These are phyloP conservation scores for Vulpes vulpes DNA, from an alignment of 2,113 vertebrate species.

Conservation along the genomic window DNA sequence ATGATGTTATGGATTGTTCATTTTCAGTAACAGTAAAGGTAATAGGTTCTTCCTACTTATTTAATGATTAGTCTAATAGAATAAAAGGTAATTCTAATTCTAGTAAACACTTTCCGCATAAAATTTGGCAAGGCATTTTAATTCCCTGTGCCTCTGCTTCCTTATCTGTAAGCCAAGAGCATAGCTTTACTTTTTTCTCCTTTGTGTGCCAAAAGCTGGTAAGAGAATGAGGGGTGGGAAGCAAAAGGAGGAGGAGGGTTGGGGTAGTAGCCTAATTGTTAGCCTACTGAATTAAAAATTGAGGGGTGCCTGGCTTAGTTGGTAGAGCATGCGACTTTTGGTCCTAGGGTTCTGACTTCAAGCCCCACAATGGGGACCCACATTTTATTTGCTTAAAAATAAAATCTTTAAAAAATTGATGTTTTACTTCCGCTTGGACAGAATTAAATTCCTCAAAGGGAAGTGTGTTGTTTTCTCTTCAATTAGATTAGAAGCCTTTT, in stretches of 20 bases:
- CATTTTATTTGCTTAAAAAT: not conserved
- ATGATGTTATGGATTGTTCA: not conserved
- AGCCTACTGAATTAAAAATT: not conserved
- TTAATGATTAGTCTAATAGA: not conserved
- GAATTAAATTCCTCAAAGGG: not conserved
- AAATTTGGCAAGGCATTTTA: not conserved
- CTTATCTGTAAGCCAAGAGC: not conserved
- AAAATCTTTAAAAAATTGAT: not conserved
- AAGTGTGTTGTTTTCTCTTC: not conserved
- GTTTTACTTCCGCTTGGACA: not conserved
- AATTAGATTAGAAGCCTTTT: not conserved
- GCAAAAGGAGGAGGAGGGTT: not conserved
- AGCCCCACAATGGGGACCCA: not conserved
- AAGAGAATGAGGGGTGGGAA: not conserved
- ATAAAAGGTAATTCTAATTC: not conserved
- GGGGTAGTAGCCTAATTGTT: not conserved
- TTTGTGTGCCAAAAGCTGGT: not conserved
- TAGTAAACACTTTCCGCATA: not conserved
- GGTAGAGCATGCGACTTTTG: not conserved
- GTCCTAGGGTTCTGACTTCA: not conserved
- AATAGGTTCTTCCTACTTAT: not conserved
- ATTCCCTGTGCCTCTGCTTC: not conserved
- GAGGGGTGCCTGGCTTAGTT: no score
- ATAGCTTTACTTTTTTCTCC: not conserved
- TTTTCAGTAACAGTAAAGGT: not conserved